These are phyloP conservation scores for Baccha elongata DNA, from an alignment of 2,888 invertebrate species.

Conservation along the genomic window DNA sequence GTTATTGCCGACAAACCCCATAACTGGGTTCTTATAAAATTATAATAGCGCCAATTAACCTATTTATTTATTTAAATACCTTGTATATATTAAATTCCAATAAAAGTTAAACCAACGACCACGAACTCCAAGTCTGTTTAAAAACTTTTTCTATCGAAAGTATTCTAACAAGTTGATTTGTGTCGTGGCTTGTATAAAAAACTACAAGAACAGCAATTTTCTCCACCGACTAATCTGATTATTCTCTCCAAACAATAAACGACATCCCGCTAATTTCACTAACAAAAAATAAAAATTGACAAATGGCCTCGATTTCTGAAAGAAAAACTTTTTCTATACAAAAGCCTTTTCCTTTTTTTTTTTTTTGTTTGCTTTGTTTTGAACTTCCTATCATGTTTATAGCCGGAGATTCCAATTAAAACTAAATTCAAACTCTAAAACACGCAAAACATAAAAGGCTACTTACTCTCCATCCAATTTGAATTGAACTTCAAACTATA, in stretches of 20 bases:
- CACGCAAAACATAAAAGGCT: background rate
- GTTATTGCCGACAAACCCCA: too few relatives aligned
- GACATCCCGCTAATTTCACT: constrained; percentile 37
- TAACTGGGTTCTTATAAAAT: too few relatives aligned
- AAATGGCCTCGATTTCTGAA: constrained; percentile 43
- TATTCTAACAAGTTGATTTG: background rate
- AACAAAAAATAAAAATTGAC: constrained; percentile 25
- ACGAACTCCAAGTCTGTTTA: too few relatives aligned
- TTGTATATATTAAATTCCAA: too few relatives aligned
- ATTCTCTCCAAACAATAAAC: constrained; percentile 45
- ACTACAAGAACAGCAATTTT: constrained; percentile 1
- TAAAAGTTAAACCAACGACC: too few relatives aligned
- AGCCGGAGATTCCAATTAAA: constrained; percentile 58
- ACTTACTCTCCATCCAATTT: constrained; percentile 25
- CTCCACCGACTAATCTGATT: constrained; percentile 43
- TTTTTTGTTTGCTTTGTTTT: background rate
- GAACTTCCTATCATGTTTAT: background rate
- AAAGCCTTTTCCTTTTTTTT: background rate
- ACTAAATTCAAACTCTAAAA: constrained; percentile 30
- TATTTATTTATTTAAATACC: too few relatives aligned
- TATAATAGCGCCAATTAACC: too few relatives aligned
- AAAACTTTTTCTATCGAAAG: too few relatives aligned
- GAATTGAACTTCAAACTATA: constrained; percentile 61
- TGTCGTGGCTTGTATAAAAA: background rate
- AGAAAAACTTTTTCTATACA: background rate